These are phyloP conservation scores for Mellivora capensis DNA, from an alignment of 2,113 vertebrate species.

Conservation along the genomic window DNA sequence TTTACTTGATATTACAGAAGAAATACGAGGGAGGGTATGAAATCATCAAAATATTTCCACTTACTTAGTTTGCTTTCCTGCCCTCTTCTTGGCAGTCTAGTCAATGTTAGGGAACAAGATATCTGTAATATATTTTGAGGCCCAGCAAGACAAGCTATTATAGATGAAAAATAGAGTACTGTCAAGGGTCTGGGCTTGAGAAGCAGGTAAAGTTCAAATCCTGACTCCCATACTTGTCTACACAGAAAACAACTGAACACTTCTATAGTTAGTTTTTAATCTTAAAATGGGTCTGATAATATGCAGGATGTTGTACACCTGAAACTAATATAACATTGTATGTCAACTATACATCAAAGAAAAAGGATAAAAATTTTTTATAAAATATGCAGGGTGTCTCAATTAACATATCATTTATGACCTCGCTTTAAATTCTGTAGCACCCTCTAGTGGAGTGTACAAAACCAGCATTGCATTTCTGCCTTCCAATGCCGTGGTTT, in stretches of 20 bases:
- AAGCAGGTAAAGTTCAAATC: not conserved
- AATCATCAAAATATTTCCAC: slow-evolving; percentile 21
- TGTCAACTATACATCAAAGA: not conserved
- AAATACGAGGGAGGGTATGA: not conserved
- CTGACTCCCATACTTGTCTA: not conserved
- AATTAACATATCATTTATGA: not conserved
- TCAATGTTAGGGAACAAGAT: slow-evolving; percentile 2
- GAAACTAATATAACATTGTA: not conserved
- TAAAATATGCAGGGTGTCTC: not conserved
- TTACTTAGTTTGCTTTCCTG: slow-evolving; percentile 26
- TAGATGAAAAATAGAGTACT: not conserved
- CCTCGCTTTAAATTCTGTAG: slow-evolving; percentile 41
- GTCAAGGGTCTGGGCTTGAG: not conserved
- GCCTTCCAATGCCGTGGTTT: not conserved
- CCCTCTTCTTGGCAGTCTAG: not conserved
- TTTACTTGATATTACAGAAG: slow-evolving; percentile 14
- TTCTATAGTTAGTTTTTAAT: slow-evolving; percentile 28
- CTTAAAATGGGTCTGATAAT: not conserved
- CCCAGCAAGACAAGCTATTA: slow-evolving; percentile 23
- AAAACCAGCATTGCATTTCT: not conserved
- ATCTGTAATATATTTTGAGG: not conserved
- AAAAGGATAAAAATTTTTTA: not conserved
- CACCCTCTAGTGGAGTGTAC: slow-evolving; percentile 58
- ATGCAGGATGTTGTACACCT: not conserved
- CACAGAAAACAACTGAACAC: slow-evolving; percentile 29